phyloP scores from a whole-genome alignment of 2,113 vertebrate species.

The Hirundichthys speculiger region DNA sequence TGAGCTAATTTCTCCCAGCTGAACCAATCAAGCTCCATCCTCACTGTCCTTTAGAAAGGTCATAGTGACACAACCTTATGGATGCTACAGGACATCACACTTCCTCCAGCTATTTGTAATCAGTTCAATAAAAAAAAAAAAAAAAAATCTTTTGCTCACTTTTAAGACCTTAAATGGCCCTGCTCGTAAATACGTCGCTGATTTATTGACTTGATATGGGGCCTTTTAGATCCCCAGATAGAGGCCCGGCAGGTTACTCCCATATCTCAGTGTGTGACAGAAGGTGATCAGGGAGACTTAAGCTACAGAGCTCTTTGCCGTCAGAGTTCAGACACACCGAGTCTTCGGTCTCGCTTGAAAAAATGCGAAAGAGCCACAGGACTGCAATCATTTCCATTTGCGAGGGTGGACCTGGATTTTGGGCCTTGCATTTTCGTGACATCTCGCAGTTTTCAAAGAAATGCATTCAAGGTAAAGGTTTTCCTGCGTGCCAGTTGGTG shows the following conservation, averaged over 20 bases:
- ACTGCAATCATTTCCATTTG: too few relatives aligned
- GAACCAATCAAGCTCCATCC: conserved; percentile 8
- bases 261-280: not conserved
- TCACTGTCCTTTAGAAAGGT: conserved; percentile 47
- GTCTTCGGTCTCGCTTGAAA: not conserved
- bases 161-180: conserved; percentile 1
- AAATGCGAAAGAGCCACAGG: too few relatives aligned
- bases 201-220: conserved; percentile 4
- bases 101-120: conserved; percentile 1
- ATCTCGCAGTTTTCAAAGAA: too few relatives aligned
- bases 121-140: not conserved
- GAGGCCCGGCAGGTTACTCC: not conserved
- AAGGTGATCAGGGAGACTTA: too few relatives aligned
- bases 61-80: conserved; percentile 23
- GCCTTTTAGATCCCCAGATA: not conserved
- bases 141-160: not conserved
- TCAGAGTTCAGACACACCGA: not conserved
- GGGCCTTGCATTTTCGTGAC: too few relatives aligned
- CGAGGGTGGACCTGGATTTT: too few relatives aligned
- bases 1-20: conserved; percentile 37
- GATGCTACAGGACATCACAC: conserved; percentile 16
- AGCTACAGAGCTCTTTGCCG: not conserved
- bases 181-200: not conserved
- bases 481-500: too few relatives aligned
- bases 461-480: too few relatives aligned